Evolutionary conservation across 2,113 vertebrate species (phyloP).

Genomic region (Halichoerus grypus): DNA sequence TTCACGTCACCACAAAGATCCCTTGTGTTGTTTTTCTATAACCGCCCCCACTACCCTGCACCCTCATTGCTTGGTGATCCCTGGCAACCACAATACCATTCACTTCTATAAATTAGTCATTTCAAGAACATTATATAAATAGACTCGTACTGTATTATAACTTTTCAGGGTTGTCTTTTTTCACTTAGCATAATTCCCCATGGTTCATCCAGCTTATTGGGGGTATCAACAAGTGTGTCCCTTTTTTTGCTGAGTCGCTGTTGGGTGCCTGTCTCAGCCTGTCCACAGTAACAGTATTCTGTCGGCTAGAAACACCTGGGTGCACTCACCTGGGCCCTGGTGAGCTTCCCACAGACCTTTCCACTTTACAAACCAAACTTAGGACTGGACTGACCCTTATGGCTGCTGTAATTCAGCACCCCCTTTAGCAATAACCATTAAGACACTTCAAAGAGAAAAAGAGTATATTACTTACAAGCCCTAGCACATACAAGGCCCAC

Average conservation of each 20-base stretch:
- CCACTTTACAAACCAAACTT: neutral
- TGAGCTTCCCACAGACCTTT: neutral
- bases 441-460: neutral
- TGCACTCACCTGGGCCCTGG: neutral
- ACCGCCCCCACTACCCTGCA: neutral
- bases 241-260: neutral
- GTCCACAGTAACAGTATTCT: neutral
- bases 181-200: neutral
- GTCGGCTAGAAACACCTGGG: neutral
- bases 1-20: neutral
- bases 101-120: constrained; percentile 9
- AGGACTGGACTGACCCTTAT: neutral
- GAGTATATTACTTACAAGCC: neutral
- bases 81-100: neutral
- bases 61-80: neutral
- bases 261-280: neutral
- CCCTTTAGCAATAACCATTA: neutral
- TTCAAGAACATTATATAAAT: neutral
- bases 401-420: neutral
- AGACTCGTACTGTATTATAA: neutral
- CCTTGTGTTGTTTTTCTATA: neutral
- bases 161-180: neutral
- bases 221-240: neutral
- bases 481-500: neutral
- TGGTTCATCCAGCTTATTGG: neutral